These are phyloP conservation scores for Aproaerema taeniolella DNA, from an alignment of 2,888 invertebrate species.

Conservation along the genomic window DNA sequence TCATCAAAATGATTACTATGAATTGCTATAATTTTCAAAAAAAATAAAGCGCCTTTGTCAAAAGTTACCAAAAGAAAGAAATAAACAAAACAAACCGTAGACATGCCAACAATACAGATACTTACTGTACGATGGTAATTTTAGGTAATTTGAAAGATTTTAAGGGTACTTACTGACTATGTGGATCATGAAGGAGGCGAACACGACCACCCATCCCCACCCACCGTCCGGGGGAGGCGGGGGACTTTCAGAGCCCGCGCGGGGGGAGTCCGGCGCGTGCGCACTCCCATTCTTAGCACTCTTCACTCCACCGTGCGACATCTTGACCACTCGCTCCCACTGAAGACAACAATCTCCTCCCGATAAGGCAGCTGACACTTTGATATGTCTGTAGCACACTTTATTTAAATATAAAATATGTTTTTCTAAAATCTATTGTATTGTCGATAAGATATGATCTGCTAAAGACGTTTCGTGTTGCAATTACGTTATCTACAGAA, in stretches of 20 bases:
- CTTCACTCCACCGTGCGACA: constrained; percentile 62
- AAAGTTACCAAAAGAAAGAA: too few species aligned
- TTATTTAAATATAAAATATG: constrained; percentile 16
- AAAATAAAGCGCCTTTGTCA: too few species aligned
- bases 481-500: constrained; percentile 15
- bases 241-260: constrained; percentile 49
- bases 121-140: too few species aligned
- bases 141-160: too few species aligned
- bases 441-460: constrained; percentile 25
- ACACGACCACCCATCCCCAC: constrained; percentile 97
- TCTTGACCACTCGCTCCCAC: constrained; percentile 28
- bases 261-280: constrained; percentile 40
- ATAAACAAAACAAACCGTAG: too few species aligned
- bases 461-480: constrained; percentile 17
- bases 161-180: constrained; percentile 86
- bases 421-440: constrained; percentile 16
- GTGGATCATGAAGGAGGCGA: constrained; percentile 97
- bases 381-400: constrained; percentile 32
- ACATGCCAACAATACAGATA: too few species aligned
- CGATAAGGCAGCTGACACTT: constrained; percentile 32
- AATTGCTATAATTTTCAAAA: too few species aligned
- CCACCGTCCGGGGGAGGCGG: constrained; percentile 93
- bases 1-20: too few species aligned
- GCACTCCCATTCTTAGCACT: constrained; percentile 50
- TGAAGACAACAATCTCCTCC: constrained; percentile 15